Evolutionary conservation across 53 echinoderm and acorn worm genomes (phyloP).

Genomic region (Paracentrotus lividus): DNA sequence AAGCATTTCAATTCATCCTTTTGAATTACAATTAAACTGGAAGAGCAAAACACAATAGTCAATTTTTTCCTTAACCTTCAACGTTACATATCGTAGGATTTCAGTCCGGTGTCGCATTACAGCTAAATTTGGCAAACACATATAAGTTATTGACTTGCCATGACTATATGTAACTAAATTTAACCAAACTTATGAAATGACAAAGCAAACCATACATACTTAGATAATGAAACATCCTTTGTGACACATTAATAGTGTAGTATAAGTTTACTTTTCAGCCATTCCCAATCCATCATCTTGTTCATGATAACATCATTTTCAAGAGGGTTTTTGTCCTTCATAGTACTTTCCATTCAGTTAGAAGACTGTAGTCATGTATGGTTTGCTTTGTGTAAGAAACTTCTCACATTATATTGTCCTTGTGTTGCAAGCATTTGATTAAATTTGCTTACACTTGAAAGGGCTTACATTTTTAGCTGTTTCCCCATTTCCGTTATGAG

Average conservation of each 20-base stretch:
- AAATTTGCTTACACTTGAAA: background rate
- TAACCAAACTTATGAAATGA: too few relatives aligned
- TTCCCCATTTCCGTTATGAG: background rate
- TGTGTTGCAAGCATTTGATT: slow-evolving; percentile 45
- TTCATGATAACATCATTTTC: background rate
- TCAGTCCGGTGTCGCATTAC: slow-evolving; percentile 56
- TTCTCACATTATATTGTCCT: background rate
- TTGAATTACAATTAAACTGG: slow-evolving; percentile 54
- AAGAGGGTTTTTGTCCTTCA: background rate
- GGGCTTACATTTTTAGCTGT: background rate
- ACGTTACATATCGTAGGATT: slow-evolving; percentile 40
- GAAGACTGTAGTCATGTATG: background rate
- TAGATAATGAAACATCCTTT: background rate
- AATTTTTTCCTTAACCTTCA: slow-evolving; percentile 9
- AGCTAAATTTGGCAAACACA: slow-evolving; percentile 56
- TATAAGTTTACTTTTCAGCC: background rate
- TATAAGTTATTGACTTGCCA: background rate
- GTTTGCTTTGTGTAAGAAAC: slow-evolving; percentile 6
- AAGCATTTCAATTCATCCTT: slow-evolving; percentile 44
- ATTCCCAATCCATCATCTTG: background rate
- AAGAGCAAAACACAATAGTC: slow-evolving; percentile 67
- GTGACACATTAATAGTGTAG: background rate
- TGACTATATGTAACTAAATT: slow-evolving; percentile 7
- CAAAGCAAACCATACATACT: slow-evolving; percentile 43
- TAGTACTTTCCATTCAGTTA: background rate